phyloP scores from a whole-genome alignment of 2,888 invertebrate genomes.

The Seira musarum region DNA sequence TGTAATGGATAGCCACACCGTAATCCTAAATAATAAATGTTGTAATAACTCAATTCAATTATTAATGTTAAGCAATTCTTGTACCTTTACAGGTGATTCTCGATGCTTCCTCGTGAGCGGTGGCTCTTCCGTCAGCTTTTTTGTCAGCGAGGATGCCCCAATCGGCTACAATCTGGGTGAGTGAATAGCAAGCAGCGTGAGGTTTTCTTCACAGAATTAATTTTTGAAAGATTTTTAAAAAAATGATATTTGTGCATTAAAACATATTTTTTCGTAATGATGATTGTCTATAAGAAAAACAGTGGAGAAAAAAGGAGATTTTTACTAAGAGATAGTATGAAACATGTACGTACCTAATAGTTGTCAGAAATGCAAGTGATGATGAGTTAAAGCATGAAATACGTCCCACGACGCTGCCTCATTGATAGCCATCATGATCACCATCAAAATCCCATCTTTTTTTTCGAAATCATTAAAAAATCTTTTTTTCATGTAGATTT shows the following conservation, averaged over 20 bases:
- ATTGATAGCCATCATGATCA: slow-evolving; percentile 36
- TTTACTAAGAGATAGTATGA: too few species aligned
- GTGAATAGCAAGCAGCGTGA: too few species aligned
- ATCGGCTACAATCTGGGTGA: slow-evolving; percentile 85
- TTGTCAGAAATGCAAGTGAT: slow-evolving; percentile 41
- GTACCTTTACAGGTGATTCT: slow-evolving; percentile 67
- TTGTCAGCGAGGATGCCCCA: slow-evolving; percentile 88
- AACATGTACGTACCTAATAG: too few species aligned
- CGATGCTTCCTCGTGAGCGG: slow-evolving; percentile 92
- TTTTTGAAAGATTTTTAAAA: too few species aligned
- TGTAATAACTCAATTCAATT: slow-evolving; percentile 9
- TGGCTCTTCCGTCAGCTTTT: slow-evolving; percentile 91
- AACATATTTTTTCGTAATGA: too few species aligned
- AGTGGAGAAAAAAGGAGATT: too few species aligned
- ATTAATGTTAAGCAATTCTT: slow-evolving; percentile 37
- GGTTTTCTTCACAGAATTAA: too few species aligned
- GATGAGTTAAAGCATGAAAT: slow-evolving; percentile 44
- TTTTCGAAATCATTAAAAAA: slow-evolving; percentile 40
- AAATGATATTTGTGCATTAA: too few species aligned
- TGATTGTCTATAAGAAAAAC: too few species aligned
- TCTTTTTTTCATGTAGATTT: slow-evolving; percentile 28
- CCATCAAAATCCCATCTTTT: too few species aligned
- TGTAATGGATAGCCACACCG: too few species aligned
- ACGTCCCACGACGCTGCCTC: slow-evolving; percentile 44
- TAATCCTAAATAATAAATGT: too few species aligned